phyloP scores from a whole-genome alignment of 2,797 vertebrate genomes.

The Oreortyx pictus region DNA sequence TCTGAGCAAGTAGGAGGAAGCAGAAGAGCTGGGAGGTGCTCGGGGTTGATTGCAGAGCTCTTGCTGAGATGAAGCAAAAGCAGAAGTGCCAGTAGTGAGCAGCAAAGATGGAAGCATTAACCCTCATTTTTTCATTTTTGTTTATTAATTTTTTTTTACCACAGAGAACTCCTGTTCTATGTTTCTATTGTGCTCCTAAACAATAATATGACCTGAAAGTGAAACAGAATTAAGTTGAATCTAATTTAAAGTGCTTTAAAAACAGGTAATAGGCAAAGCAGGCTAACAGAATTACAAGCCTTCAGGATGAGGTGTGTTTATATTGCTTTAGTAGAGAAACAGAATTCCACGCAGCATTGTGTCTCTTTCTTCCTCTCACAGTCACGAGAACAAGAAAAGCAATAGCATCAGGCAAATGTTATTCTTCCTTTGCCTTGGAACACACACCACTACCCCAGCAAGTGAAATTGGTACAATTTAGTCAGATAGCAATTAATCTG shows the following conservation, averaged over 20 bases:
- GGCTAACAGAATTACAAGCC: constrained; percentile 6
- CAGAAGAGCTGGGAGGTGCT: neutral
- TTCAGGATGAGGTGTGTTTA: constrained; percentile 34
- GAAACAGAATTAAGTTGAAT: constrained; percentile 48
- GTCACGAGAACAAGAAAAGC: constrained; percentile 22
- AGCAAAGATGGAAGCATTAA: neutral
- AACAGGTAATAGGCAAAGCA: constrained; percentile 56
- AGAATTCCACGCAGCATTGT: neutral
- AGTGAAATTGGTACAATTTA: constrained; percentile 19
- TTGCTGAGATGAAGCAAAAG: neutral
- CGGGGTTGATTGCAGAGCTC: fast-evolving
- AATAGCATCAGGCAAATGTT: constrained; percentile 50
- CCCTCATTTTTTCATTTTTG: neutral
- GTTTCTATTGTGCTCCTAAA: constrained; percentile 41
- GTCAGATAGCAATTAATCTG: constrained; percentile 57
- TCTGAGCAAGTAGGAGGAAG: fast-evolving
- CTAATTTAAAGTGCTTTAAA: constrained; percentile 61
- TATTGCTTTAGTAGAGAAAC: constrained; percentile 15
- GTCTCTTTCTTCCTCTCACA: neutral
- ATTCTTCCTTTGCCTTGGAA: constrained; percentile 54
- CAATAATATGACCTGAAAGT: constrained; percentile 40
- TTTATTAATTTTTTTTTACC: neutral
- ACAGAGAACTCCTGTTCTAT: neutral
- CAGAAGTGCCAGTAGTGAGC: fast-evolving
- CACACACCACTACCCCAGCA: constrained; percentile 21